Conservation (phyloP, 2,888 invertebrate genomes). For the Andrena minutula region DNA sequence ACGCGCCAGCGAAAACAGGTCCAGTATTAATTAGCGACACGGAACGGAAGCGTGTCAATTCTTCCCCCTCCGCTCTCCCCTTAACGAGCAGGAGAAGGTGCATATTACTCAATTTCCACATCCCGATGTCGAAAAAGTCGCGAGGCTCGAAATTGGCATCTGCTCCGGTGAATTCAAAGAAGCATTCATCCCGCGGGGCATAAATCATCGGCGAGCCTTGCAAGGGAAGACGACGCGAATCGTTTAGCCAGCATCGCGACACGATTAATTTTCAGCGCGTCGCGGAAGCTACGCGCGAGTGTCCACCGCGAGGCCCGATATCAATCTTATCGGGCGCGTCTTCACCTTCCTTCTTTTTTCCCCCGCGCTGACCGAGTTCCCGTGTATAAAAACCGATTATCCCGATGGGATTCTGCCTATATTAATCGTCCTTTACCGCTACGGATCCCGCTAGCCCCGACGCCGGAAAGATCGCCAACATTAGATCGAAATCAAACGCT, state of each 20-base stretch:
- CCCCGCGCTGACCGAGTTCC: constrained; percentile 16
- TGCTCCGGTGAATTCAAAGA: neutral
- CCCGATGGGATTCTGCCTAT: constrained; percentile 24
- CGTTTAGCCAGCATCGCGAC: too few relatives aligned
- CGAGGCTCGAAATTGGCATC: neutral
- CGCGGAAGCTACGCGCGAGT: constrained; percentile 10
- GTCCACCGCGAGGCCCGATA: constrained; percentile 6
- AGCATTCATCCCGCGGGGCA: neutral
- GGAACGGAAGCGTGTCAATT: neutral
- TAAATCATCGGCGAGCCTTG: neutral
- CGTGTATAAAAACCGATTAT: constrained; percentile 43
- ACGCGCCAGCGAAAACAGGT: neutral
- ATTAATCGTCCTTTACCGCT: constrained; percentile 63
- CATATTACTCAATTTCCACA: neutral
- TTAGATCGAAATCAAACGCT: constrained; percentile 48
- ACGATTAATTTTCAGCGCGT: constrained; percentile 16
- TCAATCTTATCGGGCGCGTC: constrained; percentile 38
- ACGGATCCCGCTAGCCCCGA: constrained; percentile 54
- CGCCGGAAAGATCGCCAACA: constrained; percentile 41
- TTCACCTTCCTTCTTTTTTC: constrained; percentile 1
- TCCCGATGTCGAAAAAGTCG: neutral
- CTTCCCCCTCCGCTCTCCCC: neutral
- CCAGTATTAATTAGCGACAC: constrained; percentile 17
- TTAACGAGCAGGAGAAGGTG: neutral
- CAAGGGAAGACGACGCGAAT: constrained; percentile 6